Evolutionary conservation across 2,113 vertebrate genomes (phyloP).

Genomic region (Halichoerus grypus): DNA sequence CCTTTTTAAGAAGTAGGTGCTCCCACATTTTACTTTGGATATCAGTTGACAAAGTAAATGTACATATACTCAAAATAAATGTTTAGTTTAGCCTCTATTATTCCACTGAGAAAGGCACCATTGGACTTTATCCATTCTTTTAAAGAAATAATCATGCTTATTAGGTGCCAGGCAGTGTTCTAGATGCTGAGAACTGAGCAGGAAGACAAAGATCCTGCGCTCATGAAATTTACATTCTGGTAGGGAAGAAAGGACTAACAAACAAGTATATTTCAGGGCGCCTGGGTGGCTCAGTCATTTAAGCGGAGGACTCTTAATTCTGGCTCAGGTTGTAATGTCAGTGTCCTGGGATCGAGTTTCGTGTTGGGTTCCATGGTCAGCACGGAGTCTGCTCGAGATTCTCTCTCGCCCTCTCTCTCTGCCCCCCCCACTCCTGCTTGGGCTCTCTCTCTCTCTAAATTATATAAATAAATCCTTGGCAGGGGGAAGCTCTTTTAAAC

Average conservation of each 20-base stretch:
- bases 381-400: not conserved
- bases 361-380: not conserved
- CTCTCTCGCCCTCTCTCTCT: not conserved
- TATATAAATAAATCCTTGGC: not conserved
- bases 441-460: not conserved
- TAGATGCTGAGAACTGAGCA: not conserved
- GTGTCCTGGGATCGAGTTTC: not conserved
- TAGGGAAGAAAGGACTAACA: not conserved
- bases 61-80: constrained; percentile 16
- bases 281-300: not conserved
- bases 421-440: not conserved
- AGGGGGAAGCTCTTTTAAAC: not conserved
- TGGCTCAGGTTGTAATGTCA: not conserved
- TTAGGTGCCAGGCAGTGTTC: not conserved
- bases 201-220: not conserved
- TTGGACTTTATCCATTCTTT: not conserved
- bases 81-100: not conserved
- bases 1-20: not conserved
- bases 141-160: not conserved
- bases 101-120: not conserved
- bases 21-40: constrained; percentile 28
- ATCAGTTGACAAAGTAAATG: constrained; percentile 9
- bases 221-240: not conserved
- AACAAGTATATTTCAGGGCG: not conserved
- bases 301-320: not conserved